These are phyloP conservation scores for Glyphotaelius pellucidus DNA, from an alignment of 2,888 invertebrate genomes.

Conservation along the genomic window DNA sequence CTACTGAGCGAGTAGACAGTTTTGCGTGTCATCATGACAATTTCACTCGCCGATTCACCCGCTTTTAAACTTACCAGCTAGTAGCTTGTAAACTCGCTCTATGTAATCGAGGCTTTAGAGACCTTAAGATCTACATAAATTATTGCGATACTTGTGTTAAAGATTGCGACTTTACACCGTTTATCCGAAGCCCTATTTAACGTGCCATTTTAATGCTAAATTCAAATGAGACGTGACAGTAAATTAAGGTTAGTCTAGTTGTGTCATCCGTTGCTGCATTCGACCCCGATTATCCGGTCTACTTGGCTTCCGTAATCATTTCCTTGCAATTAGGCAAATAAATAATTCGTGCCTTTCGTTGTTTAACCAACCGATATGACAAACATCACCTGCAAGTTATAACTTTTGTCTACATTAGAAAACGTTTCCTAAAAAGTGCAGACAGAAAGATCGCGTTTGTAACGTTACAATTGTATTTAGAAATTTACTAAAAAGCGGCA, in stretches of 20 bases:
- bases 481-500: background rate
- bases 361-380: background rate
- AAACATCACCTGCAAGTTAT: background rate
- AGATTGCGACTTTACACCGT: background rate
- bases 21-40: no score
- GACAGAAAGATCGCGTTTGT: background rate
- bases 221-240: background rate
- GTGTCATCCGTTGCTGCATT: conserved; percentile 2
- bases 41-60: no score
- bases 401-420: background rate
- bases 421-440: background rate
- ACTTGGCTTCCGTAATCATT: background rate
- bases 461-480: background rate
- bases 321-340: background rate
- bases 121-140: background rate
- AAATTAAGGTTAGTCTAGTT: background rate
- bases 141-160: background rate
- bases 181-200: background rate
- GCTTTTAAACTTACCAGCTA: no score
- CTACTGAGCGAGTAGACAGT: no score
- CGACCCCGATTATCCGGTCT: background rate
- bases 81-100: no score
- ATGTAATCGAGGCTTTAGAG: no score
- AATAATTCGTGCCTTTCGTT: background rate
- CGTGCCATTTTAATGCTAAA: background rate